These are phyloP conservation scores for Amphimallon solstitiale DNA, from an alignment of 2,888 invertebrate species.

Conservation along the genomic window DNA sequence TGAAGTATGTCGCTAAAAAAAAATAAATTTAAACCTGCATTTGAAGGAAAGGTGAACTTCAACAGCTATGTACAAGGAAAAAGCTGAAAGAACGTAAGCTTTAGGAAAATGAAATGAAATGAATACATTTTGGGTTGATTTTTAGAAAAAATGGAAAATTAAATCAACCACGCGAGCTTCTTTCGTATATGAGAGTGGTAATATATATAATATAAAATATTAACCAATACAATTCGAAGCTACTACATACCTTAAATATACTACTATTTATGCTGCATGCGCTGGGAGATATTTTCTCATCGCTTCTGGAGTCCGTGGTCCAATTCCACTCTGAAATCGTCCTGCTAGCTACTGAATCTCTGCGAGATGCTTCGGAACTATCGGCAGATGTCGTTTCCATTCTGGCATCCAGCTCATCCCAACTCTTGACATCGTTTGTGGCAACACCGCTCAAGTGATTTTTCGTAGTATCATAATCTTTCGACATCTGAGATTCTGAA, in stretches of 20 bases:
- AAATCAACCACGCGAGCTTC: no score
- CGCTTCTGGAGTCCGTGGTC: slow-evolving; percentile 50
- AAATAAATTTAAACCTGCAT: no score
- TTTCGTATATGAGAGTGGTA: no score
- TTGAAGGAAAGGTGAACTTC: no score
- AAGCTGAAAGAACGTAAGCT: no score
- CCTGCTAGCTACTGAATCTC: slow-evolving; percentile 58
- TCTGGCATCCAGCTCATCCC: slow-evolving; percentile 63
- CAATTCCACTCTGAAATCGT: slow-evolving; percentile 52
- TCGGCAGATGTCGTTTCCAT: slow-evolving; percentile 49
- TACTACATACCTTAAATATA: slow-evolving; percentile 56
- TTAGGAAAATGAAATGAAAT: no score
- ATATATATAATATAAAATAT: no score
- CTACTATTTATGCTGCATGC: slow-evolving; percentile 56
- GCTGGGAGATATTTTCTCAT: slow-evolving; percentile 59
- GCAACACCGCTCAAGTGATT: slow-evolving; percentile 67
- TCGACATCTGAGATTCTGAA: slow-evolving; percentile 55
- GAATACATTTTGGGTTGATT: no score
- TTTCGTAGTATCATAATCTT: slow-evolving; percentile 57
- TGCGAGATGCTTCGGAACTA: slow-evolving; percentile 53
- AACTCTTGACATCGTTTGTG: slow-evolving; percentile 65
- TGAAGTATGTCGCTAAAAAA: no score
- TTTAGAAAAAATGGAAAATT: no score
- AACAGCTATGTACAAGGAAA: no score
- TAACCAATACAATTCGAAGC: no score